Conservation (phyloP, 2,888 invertebrate species). For the Dorcus hopei region DNA sequence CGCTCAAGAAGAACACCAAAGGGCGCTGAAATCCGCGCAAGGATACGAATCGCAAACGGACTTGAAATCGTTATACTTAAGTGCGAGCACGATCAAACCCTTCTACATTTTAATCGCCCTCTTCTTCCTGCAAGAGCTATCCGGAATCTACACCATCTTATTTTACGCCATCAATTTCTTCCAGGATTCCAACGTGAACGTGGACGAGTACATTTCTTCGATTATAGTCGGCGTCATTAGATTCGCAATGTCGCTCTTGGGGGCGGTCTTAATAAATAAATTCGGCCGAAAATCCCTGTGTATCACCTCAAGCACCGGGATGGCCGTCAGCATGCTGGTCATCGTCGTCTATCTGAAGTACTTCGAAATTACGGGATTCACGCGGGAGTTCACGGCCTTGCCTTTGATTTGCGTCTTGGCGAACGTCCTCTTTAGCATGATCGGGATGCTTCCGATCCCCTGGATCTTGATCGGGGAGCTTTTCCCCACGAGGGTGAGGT, state of each 20-base stretch:
- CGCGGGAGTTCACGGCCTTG: constrained; percentile 6
- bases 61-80: constrained; percentile 39
- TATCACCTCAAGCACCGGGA: constrained; percentile 62
- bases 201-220: constrained; percentile 65
- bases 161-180: constrained; percentile 72
- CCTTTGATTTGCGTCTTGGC: constrained; percentile 59
- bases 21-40: constrained; percentile 18
- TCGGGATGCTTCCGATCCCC: constrained; percentile 69
- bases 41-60: constrained; percentile 22
- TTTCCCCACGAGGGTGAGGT: constrained; percentile 66
- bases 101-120: constrained; percentile 63
- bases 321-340: constrained; percentile 59
- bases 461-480: constrained; percentile 75
- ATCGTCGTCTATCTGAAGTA: constrained; percentile 42
- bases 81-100: constrained; percentile 63
- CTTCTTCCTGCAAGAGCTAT: constrained; percentile 70
- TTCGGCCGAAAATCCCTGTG: constrained; percentile 63
- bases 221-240: constrained; percentile 67
- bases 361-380: constrained; percentile 38
- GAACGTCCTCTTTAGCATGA: constrained; percentile 71
- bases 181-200: constrained; percentile 61
- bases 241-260: constrained; percentile 64
- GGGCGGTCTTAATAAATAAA: constrained; percentile 63
- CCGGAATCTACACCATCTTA: constrained; percentile 69
- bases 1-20: constrained; percentile 56